Evolutionary conservation across 2,797 vertebrate species (phyloP).

Genomic region (Platalea minor): DNA sequence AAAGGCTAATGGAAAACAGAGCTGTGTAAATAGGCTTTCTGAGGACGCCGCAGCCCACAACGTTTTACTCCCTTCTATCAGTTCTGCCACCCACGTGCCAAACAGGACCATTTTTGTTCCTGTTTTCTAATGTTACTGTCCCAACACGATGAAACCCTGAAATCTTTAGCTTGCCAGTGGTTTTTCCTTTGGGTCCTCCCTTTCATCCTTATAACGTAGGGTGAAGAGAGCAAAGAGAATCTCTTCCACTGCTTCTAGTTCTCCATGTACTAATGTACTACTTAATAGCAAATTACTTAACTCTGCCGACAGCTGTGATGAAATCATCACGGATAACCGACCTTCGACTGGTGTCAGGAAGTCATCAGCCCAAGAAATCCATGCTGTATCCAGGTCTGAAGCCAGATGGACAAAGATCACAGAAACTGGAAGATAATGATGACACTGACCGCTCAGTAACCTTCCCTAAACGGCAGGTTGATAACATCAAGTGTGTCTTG

Average conservation of each 20-base stretch:
- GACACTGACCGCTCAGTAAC: conserved; percentile 24
- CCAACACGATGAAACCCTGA: background rate
- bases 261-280: background rate
- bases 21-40: background rate
- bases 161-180: background rate
- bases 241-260: background rate
- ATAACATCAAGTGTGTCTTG: conserved; percentile 31
- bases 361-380: conserved; percentile 25
- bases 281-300: background rate
- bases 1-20: conserved; percentile 32
- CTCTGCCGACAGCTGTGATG: conserved; percentile 6
- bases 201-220: background rate
- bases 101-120: background rate
- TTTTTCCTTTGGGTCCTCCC: background rate
- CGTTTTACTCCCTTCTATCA: background rate
- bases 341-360: conserved; percentile 16
- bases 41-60: background rate
- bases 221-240: background rate
- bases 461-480: background rate
- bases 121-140: background rate
- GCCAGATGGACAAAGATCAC: conserved; percentile 51
- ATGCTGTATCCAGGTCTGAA: background rate
- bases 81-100: background rate
- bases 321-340: background rate
- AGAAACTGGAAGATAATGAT: conserved; percentile 30